Conservation (phyloP, 2,888 invertebrate genomes). For the Ariolimax columbianus region DNA sequence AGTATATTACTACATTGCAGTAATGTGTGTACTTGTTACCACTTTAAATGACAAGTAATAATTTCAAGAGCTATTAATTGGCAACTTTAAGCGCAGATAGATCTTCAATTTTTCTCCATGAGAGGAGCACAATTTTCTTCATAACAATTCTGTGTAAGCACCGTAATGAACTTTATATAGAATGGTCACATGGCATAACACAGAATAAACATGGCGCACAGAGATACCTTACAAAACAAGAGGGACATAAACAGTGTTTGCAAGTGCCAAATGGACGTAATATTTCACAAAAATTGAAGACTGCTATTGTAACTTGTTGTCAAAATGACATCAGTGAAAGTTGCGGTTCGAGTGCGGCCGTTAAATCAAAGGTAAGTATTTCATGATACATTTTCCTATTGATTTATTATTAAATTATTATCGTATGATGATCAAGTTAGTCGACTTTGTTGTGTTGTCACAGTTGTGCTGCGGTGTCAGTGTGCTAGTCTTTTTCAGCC, state of each 20-base stretch:
- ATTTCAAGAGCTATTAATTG: no score
- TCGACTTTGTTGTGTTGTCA: no score
- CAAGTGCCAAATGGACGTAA: not conserved
- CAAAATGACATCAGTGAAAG: constrained; percentile 88
- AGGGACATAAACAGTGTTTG: not conserved
- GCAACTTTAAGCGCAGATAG: no score
- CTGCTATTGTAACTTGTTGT: not conserved
- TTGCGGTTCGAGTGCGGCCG: constrained; percentile 75
- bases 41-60: no score
- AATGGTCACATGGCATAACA: constrained; percentile 43
- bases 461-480: no score
- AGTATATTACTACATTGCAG: no score
- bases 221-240: not conserved
- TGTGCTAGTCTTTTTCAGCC: no score
- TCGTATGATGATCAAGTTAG: no score
- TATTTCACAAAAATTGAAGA: not conserved
- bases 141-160: constrained; percentile 1
- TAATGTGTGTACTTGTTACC: no score
- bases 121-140: not conserved
- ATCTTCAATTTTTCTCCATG: not conserved
- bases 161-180: constrained; percentile 30
- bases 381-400: not conserved
- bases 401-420: no score
- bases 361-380: constrained; percentile 70
- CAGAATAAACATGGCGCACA: constrained; percentile 37